These are phyloP conservation scores for Percina caprodes DNA, from an alignment of 2,113 vertebrate species.

Conservation along the genomic window DNA sequence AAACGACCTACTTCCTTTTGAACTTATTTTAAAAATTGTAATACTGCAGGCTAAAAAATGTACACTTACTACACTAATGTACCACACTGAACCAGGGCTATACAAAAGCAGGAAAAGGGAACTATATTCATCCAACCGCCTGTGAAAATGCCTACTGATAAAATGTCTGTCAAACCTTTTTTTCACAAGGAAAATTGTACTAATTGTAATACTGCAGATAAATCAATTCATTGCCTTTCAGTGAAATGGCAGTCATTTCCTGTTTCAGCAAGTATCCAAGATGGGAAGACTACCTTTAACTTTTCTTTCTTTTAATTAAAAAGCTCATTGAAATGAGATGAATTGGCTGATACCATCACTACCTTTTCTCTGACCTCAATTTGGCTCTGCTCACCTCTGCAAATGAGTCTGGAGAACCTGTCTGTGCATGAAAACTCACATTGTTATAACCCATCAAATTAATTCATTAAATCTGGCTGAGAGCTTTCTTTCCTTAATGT, in stretches of 20 bases:
- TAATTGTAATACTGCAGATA: slow-evolving; percentile 46
- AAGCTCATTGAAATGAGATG: slow-evolving; percentile 68
- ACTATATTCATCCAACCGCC: not conserved
- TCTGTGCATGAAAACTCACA: slow-evolving; percentile 63
- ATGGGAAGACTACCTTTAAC: slow-evolving; percentile 49
- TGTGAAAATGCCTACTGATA: slow-evolving; percentile 20
- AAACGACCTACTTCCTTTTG: not conserved
- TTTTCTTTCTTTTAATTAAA: slow-evolving; percentile 72
- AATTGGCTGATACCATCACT: slow-evolving; percentile 67
- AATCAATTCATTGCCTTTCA: slow-evolving; percentile 46
- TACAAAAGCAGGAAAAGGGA: not conserved
- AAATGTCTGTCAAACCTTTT: slow-evolving; percentile 21
- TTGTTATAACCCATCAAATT: slow-evolving; percentile 61
- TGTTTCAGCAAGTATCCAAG: slow-evolving; percentile 37
- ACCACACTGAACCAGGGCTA: not conserved
- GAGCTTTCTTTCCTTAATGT: slow-evolving; percentile 50
- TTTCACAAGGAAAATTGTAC: slow-evolving; percentile 32
- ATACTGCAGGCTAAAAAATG: not conserved
- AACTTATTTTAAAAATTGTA: not conserved
- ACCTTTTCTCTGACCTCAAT: slow-evolving; percentile 73
- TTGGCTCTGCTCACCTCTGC: slow-evolving; percentile 65
- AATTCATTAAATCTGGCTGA: slow-evolving; percentile 61
- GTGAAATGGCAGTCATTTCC: slow-evolving; percentile 26
- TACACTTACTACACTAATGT: not conserved
- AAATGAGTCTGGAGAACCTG: slow-evolving; percentile 69